These are phyloP conservation scores for Denticeps clupeoides DNA, from an alignment of 2,797 vertebrate species.

Conservation along the genomic window DNA sequence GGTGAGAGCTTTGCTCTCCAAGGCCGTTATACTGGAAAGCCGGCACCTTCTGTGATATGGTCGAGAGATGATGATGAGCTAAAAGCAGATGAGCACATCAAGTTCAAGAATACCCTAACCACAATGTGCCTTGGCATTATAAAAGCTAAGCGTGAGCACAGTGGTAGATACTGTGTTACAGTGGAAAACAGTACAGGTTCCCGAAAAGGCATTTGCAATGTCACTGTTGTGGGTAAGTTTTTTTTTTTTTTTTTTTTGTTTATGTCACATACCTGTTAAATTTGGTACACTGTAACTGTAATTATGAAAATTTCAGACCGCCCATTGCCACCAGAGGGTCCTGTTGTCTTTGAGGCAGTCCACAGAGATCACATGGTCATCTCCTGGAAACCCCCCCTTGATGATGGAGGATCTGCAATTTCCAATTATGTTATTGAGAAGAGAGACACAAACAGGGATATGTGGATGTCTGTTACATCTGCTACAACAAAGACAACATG, in stretches of 20 bases:
- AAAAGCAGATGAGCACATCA: constrained; percentile 72
- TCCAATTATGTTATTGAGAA: constrained; percentile 96
- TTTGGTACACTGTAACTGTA: too few species aligned
- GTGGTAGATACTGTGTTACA: constrained; percentile 84
- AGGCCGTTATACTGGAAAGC: constrained; percentile 88
- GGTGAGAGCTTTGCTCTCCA: constrained; percentile 84
- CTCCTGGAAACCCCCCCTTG: constrained; percentile 94
- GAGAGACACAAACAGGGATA: constrained; percentile 79
- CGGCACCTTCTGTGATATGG: constrained; percentile 83
- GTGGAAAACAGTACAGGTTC: constrained; percentile 90
- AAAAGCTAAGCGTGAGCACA: constrained; percentile 80
- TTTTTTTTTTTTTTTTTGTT: background rate
- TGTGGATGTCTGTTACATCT: constrained; percentile 90
- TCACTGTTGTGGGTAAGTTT: constrained; percentile 79
- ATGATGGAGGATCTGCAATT: constrained; percentile 80
- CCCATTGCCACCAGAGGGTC: constrained; percentile 84
- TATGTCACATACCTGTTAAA: background rate
- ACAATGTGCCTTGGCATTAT: constrained; percentile 78
- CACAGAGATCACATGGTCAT: constrained; percentile 89
- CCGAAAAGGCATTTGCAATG: constrained; percentile 84
- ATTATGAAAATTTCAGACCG: constrained; percentile 86
- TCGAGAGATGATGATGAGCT: constrained; percentile 74
- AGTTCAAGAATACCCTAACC: constrained; percentile 76
- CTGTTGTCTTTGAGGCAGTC: constrained; percentile 89
- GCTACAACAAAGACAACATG: constrained; percentile 80